Conservation (phyloP, 2,797 vertebrate species). For the Pangasius larnaudii region DNA sequence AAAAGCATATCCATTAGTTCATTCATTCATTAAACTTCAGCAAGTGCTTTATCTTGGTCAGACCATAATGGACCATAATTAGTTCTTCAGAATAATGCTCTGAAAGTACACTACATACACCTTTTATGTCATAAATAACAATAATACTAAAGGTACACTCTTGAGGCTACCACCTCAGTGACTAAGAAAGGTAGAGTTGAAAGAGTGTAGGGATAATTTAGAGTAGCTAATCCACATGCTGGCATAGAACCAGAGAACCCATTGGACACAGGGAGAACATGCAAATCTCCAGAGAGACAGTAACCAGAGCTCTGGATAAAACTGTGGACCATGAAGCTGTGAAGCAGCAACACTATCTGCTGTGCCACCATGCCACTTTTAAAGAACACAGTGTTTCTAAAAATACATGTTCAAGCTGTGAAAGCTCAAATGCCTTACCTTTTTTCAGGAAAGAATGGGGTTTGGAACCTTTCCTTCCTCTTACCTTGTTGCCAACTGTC, state of each 20-base stretch:
- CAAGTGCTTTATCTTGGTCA: neutral
- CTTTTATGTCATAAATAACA: neutral
- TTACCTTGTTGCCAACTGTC: conserved; percentile 89
- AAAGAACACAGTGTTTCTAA: neutral
- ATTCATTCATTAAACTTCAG: neutral
- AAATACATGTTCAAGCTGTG: conserved; percentile 6
- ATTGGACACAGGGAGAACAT: neutral
- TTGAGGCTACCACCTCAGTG: neutral
- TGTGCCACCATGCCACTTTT: neutral
- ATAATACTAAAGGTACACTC: neutral
- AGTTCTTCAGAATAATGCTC: neutral
- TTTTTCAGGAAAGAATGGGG: conserved; percentile 95
- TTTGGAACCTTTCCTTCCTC: conserved; percentile 95
- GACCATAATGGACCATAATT: neutral
- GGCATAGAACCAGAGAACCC: neutral
- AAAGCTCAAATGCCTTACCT: conserved; percentile 21
- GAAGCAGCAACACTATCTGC: neutral
- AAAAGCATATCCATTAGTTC: neutral
- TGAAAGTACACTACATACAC: neutral
- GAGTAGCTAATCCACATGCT: neutral
- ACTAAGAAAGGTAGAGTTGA: neutral
- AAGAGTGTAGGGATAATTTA: neutral
- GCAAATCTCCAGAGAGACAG: neutral
- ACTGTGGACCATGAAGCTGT: neutral
- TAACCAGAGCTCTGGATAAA: neutral